These are phyloP conservation scores for Lacanobia oleracea DNA, from an alignment of 2,888 invertebrate genomes.

Conservation along the genomic window DNA sequence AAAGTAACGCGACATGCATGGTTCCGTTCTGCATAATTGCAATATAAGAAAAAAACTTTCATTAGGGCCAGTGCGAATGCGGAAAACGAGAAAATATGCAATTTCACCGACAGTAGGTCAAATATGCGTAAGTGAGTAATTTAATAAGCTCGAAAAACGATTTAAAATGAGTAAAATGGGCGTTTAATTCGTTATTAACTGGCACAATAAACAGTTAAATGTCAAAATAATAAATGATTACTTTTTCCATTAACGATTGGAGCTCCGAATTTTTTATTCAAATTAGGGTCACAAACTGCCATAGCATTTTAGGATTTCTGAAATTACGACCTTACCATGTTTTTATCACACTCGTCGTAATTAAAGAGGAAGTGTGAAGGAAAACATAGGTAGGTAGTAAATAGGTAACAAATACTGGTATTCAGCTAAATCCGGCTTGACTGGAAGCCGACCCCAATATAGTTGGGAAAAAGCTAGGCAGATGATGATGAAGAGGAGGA, in stretches of 20 bases:
- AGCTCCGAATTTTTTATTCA: not conserved
- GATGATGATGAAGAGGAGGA: too few relatives aligned
- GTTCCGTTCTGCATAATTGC: constrained; percentile 7
- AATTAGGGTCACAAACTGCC: constrained; percentile 17
- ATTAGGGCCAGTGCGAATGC: not conserved
- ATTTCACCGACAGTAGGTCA: constrained; percentile 45
- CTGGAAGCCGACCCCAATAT: too few relatives aligned
- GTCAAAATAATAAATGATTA: constrained; percentile 33
- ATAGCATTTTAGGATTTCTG: not conserved
- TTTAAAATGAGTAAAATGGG: constrained; percentile 5
- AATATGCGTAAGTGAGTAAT: constrained; percentile 29
- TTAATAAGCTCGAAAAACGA: constrained; percentile 16
- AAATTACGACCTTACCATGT: not conserved
- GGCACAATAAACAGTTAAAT: constrained; percentile 29
- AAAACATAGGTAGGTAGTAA: too few relatives aligned
- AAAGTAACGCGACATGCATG: not conserved
- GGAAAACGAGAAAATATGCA: constrained; percentile 15
- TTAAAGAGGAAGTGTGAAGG: not conserved
- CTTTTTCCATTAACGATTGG: constrained; percentile 18
- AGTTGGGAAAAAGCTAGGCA: too few relatives aligned
- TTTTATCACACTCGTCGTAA: not conserved
- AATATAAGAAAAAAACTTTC: constrained; percentile 4
- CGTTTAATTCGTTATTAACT: constrained; percentile 18
- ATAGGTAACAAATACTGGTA: too few relatives aligned
- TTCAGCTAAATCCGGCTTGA: too few relatives aligned